Evolutionary conservation across 2,797 vertebrate genomes (phyloP).

Genomic region (Varecia variegata): DNA sequence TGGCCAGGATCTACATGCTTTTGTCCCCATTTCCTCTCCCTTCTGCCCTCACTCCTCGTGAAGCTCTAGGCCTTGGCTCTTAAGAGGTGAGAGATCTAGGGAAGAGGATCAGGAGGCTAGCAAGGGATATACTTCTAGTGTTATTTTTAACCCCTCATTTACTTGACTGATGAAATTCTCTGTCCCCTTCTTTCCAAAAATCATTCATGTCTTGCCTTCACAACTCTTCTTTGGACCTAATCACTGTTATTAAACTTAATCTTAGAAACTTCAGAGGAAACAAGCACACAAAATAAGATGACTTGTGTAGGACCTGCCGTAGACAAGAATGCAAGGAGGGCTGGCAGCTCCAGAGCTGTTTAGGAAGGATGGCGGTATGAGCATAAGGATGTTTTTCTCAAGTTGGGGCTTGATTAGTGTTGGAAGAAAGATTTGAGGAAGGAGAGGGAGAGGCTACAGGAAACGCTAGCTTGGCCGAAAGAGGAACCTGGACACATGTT

Average conservation of each 20-base stretch:
- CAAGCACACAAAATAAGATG: not conserved
- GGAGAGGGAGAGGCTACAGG: not conserved
- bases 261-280: not conserved
- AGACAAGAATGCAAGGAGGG: not conserved
- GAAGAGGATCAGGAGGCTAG: not conserved
- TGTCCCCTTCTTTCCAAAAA: not conserved
- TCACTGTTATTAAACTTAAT: not conserved
- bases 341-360: not conserved
- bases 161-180: not conserved
- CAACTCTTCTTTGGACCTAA: not conserved
- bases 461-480: slow-evolving; percentile 53
- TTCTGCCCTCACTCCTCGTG: not conserved
- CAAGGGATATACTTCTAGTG: accelerated
- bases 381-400: not conserved
- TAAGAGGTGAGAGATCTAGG: not conserved
- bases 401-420: not conserved
- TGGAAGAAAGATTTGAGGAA: not conserved
- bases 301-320: too few relatives aligned
- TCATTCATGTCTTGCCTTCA: not conserved
- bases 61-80: not conserved
- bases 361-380: not conserved
- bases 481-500: slow-evolving; percentile 53
- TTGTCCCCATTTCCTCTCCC: not conserved
- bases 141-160: not conserved
- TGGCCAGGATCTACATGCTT: not conserved